phyloP scores from a whole-genome alignment of 2,797 vertebrate species.

The Triplophysa yarkandensis region DNA sequence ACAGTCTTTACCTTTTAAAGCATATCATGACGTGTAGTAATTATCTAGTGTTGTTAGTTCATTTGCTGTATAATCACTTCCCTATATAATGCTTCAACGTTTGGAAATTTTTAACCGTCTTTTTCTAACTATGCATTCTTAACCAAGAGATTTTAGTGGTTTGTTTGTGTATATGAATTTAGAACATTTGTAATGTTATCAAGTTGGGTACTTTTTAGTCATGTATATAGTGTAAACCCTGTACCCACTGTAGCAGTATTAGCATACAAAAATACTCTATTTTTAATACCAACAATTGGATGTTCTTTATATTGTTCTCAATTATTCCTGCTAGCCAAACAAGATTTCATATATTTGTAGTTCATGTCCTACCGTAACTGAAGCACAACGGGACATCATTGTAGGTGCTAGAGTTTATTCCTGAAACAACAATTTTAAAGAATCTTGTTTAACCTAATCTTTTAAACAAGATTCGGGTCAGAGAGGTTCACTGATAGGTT shows the following conservation, averaged over 20 bases:
- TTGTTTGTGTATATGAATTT: conserved; percentile 64
- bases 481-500: conserved; percentile 52
- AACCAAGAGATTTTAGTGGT: conserved; percentile 76
- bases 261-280: conserved; percentile 68
- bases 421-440: conserved; percentile 21
- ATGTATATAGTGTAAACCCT: conserved; percentile 70
- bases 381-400: conserved; percentile 77
- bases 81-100: conserved; percentile 61
- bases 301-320: conserved; percentile 64
- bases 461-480: conserved; percentile 66
- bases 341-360: conserved; percentile 76
- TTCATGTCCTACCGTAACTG: conserved; percentile 66
- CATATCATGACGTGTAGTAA: conserved; percentile 66
- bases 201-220: conserved; percentile 71
- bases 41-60: conserved; percentile 51
- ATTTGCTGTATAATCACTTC: conserved; percentile 56
- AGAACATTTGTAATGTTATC: conserved; percentile 69
- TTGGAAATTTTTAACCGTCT: conserved; percentile 64
- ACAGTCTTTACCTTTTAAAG: conserved; percentile 74
- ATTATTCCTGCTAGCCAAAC: conserved; percentile 74
- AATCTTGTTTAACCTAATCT: conserved; percentile 68
- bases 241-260: conserved; percentile 70
- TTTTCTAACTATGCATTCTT: conserved; percentile 84
- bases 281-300: conserved; percentile 72
- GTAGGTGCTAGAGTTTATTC: conserved; percentile 75